A percentile compares a stretch with the other conserved stretches of the same genome.
Evolutionary conservation across 2,888 invertebrate species (phyloP).

Genomic region (Drosophila peninsularis): DNA sequence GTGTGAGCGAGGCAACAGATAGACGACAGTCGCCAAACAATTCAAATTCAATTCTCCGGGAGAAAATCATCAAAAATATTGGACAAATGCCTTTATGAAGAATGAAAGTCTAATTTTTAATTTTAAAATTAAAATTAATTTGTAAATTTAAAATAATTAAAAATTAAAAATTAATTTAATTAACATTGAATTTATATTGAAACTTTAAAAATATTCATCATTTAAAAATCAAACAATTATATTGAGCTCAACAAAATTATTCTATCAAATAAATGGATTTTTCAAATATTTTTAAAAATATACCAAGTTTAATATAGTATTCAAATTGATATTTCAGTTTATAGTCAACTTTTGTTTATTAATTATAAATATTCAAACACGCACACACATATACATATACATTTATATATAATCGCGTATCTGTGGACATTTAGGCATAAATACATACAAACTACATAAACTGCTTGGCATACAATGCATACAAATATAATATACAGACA

Average conservation of each 20-base stretch:
- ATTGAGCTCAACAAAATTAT: no score
- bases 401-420: constrained; percentile 10
- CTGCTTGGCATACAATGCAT: constrained; percentile 26
- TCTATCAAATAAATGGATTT: not conserved
- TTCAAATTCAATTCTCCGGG: not conserved
- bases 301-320: not conserved
- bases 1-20: constrained; percentile 6
- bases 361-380: constrained; percentile 19
- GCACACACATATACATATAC: constrained; percentile 16
- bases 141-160: not conserved
- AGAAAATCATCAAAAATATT: not conserved
- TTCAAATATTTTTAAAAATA: not conserved
- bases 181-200: no score
- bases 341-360: constrained; percentile 37
- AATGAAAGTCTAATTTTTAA: not conserved
- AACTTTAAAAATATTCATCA: no score
- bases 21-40: not conserved
- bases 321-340: no score
- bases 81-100: no score
- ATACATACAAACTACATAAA: constrained; percentile 28
- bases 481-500: constrained; percentile 33
- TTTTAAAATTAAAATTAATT: not conserved
- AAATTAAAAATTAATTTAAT: not conserved
- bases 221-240: no score
- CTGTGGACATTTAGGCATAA: constrained; percentile 41